These are phyloP conservation scores for Trinorchestia longiramus DNA, from an alignment of 1,140 invertebrate genomes.

Conservation along the genomic window DNA sequence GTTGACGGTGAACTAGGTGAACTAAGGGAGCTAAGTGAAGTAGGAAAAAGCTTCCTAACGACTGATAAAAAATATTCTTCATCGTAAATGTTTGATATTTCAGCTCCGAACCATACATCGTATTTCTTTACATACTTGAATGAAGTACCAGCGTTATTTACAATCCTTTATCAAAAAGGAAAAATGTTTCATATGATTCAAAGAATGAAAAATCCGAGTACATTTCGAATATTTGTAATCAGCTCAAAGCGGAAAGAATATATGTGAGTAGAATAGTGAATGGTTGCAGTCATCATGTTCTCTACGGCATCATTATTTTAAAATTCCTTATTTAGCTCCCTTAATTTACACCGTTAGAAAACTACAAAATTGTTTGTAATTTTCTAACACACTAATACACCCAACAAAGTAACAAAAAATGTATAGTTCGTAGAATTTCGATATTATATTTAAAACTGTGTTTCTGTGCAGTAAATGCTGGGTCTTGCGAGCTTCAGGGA, in stretches of 20 bases:
- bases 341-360: background rate
- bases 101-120: background rate
- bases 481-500: background rate
- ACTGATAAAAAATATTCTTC: background rate
- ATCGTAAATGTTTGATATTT: background rate
- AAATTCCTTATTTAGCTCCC: background rate
- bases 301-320: background rate
- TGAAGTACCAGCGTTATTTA: no score
- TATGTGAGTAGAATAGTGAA: background rate
- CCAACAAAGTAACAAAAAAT: background rate
- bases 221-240: no score
- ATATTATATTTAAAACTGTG: background rate
- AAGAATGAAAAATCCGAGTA: no score
- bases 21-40: background rate
- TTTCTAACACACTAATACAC: background rate
- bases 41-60: background rate
- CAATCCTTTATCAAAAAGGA: no score
- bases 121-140: no score
- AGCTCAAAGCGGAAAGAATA: no score
- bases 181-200: no score
- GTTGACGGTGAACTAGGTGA: no score
- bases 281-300: background rate
- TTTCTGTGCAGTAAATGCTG: background rate
- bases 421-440: background rate
- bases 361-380: background rate